phyloP scores from a whole-genome alignment of 2,113 vertebrate genomes.

The Menura novaehollandiae region DNA sequence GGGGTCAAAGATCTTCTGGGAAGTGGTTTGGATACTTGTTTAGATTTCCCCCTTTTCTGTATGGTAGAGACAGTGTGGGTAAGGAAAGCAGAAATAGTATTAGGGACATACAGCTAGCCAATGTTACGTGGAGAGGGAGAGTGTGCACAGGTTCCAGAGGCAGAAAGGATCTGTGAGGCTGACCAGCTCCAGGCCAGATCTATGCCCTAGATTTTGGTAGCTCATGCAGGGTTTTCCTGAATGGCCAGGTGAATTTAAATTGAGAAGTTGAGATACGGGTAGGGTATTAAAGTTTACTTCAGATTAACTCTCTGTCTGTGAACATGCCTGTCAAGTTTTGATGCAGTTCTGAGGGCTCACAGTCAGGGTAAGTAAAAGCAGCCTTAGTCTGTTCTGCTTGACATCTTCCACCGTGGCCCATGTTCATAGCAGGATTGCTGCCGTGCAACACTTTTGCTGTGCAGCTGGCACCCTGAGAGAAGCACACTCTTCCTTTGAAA shows the following conservation, averaged over 20 bases:
- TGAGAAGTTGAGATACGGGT: not conserved
- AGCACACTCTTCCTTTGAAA: fast-evolving
- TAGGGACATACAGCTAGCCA: not conserved
- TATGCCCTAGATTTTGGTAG: not conserved
- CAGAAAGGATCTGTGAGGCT: not conserved
- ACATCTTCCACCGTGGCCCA: not conserved
- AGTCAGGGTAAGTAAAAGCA: not conserved
- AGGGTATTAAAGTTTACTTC: not conserved
- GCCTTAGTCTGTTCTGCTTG: not conserved
- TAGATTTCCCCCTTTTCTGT: not conserved
- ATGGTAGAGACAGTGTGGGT: not conserved
- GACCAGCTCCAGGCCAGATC: fast-evolving
- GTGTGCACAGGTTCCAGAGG: not conserved
- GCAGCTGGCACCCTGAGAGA: not conserved
- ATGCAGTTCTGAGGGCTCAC: not conserved
- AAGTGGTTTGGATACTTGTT: not conserved
- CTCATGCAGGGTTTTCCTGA: not conserved
- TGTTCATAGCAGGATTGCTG: not conserved
- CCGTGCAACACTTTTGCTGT: not conserved
- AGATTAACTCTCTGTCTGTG: not conserved
- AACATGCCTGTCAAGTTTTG: not conserved
- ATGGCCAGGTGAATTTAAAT: not conserved
- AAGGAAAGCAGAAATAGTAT: not conserved
- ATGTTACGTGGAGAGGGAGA: not conserved
- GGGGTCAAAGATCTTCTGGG: not conserved